Percentiles rank a stretch among this genome's conserved stretches.
These are phyloP conservation scores for Rutilus rutilus DNA, from an alignment of 2,113 vertebrate species.

Conservation along the genomic window DNA sequence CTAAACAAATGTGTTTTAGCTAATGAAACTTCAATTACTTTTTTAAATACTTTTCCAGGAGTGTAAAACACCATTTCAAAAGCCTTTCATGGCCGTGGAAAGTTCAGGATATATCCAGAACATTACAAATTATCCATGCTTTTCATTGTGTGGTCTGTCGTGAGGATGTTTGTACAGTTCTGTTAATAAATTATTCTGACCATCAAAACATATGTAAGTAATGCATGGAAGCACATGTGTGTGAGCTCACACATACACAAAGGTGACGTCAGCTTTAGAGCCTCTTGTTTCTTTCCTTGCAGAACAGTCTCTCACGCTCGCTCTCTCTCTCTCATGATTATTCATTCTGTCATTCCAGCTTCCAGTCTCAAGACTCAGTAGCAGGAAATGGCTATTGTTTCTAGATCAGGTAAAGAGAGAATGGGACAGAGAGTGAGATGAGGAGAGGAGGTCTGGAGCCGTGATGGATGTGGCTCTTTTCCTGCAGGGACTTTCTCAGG, in stretches of 20 bases:
- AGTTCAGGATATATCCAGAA: background rate
- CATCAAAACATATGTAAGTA: conserved; percentile 29
- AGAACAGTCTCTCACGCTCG: conserved; percentile 38
- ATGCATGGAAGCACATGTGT: conserved; percentile 5
- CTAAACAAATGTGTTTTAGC: background rate
- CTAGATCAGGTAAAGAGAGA: conserved; percentile 67
- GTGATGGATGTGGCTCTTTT: conserved; percentile 84
- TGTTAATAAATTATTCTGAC: conserved; percentile 10
- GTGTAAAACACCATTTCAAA: background rate
- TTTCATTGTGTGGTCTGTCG: conserved; percentile 8
- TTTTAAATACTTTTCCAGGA: background rate
- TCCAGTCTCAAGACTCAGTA: conserved; percentile 47
- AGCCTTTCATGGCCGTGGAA: background rate
- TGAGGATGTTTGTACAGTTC: conserved; percentile 28
- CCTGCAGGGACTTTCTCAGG: conserved; percentile 90
- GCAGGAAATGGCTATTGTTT: conserved; percentile 92
- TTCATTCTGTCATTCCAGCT: conserved; percentile 63
- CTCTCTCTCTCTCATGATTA: conserved; percentile 41
- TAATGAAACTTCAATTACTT: background rate
- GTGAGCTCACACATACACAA: conserved; percentile 67
- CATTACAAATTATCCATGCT: background rate
- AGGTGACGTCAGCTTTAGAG: conserved; percentile 47
- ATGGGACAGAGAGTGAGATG: conserved; percentile 56
- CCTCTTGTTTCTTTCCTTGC: conserved; percentile 24
- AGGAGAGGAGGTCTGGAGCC: conserved; percentile 59